Conservation (phyloP, 1,140 invertebrate species). For the Calliopsis andreniformis region DNA sequence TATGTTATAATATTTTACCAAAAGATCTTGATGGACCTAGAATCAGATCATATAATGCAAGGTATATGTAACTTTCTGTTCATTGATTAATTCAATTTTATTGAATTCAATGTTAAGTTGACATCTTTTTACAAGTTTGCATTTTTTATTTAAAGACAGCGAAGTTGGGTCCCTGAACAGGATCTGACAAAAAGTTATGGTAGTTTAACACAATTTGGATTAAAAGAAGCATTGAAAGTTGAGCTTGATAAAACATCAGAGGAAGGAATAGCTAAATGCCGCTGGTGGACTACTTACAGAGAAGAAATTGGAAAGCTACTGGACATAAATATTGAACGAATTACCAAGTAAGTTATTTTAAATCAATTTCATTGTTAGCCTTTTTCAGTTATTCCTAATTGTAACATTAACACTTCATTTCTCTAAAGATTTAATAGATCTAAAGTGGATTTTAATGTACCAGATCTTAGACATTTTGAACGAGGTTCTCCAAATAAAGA, state of each 20-base stretch:
- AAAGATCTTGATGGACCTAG: constrained; percentile 31
- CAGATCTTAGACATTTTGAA: constrained; percentile 53
- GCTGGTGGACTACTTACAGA: constrained; percentile 27
- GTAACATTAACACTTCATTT: constrained; percentile 9
- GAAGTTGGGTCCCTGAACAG: constrained; percentile 51
- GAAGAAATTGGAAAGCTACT: constrained; percentile 18
- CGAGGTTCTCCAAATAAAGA: not conserved
- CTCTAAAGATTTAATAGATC: constrained; percentile 51
- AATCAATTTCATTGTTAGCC: not conserved
- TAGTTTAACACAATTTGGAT: constrained; percentile 38
- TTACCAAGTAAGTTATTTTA: constrained; percentile 12
- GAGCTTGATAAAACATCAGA: constrained; percentile 8
- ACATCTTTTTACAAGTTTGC: not conserved
- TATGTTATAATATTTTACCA: constrained; percentile 54
- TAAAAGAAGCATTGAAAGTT: constrained; percentile 17
- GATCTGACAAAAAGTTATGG: constrained; percentile 48
- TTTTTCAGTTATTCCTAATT: not conserved
- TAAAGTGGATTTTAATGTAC: constrained; percentile 52
- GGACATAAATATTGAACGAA: not conserved
- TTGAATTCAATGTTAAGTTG: not conserved
- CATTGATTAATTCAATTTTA: not conserved
- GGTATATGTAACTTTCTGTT: constrained; percentile 29
- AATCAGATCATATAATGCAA: constrained; percentile 52
- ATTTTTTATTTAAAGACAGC: constrained; percentile 38
- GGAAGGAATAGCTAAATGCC: constrained; percentile 23